Percentiles rank a stretch among this genome's conserved stretches.
These are phyloP conservation scores for Sebastes iracundus DNA, from an alignment of 2,797 vertebrate species.

Conservation along the genomic window DNA sequence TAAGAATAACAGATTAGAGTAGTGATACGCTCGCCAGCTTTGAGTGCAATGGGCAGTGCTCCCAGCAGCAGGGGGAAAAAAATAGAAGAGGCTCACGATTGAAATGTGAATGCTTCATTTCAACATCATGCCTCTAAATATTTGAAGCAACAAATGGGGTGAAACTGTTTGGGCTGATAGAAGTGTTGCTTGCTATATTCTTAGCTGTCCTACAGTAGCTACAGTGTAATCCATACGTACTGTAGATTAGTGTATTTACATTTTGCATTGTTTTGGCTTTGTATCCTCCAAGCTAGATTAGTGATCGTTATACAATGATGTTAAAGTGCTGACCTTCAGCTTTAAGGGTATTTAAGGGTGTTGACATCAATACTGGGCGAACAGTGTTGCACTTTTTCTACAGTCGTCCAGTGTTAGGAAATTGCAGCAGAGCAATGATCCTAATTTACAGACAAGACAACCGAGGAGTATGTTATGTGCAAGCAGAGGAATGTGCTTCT, in stretches of 20 bases:
- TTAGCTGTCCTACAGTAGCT: neutral
- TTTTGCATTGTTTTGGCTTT: neutral
- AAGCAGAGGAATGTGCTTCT: neutral
- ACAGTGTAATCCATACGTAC: neutral
- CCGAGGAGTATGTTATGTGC: neutral
- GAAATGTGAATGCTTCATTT: conserved; percentile 38
- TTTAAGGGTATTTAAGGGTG: neutral
- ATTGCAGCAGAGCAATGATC: neutral
- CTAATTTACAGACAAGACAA: neutral
- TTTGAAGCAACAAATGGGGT: conserved; percentile 25
- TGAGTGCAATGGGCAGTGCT: conserved; percentile 37
- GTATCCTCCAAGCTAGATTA: neutral
- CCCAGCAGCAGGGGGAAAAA: conserved; percentile 6
- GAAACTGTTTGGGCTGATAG: neutral
- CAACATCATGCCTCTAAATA: conserved; percentile 30
- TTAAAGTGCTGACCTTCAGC: neutral
- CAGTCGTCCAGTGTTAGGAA: neutral
- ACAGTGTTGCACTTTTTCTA: neutral
- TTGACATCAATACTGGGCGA: neutral
- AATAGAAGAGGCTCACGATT: conserved; percentile 13
- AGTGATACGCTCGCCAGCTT: conserved; percentile 28
- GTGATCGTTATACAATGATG: neutral
- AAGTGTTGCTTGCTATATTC: neutral
- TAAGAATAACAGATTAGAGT: conserved; percentile 40
- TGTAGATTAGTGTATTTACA: neutral